Base-by-base conservation (phyloP, 2,888 invertebrate species). In the Hirtodrosophila histrioides region DNA sequence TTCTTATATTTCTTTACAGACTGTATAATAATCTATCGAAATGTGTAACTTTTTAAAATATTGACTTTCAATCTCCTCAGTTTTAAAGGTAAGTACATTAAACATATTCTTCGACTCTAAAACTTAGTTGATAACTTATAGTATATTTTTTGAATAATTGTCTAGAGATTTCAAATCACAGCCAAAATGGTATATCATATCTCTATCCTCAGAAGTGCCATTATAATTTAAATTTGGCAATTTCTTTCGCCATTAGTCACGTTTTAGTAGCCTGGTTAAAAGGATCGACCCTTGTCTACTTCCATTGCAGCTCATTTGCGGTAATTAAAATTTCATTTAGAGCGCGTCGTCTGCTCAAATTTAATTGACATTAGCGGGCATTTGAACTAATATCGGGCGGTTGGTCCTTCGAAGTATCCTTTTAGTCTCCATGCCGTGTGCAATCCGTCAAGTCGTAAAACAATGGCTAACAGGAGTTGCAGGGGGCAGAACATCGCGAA, bases 381-480 rank as follows among this genome's bases (percentile, higher is more conserved):
- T 79, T 83, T 70, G 54, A 67, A 71, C 65, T 72, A 83, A 88
- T 83, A 74, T 70, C 74, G 55, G 50, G 45, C 33, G 58, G 24
- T 56, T 45, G 37, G 24, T 48, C 37, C 48, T 31, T 9, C 35
- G 27, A 4, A 4, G 40, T 60, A 44, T 70, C 60, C 60, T 67
- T 70, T 56, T 45, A 27, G 31, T 55, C 41, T 41, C 46, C 46
- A 35, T 43, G 17, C 64, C 58, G 54, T 43, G 48, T 65, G 76
- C 87, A 75, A 87, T 82, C 80, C 84, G 80, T 82, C 82, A 82
- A 73, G 83, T 86, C 80, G 73, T 86, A 83, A 87, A 82, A 83
- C 83, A 83, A 76, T 65, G 74, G 69, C 63, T 35, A 58, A 35
- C 40, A 56, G 1, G 7, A 31, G 31, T 50, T 27, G 36, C 9